Conservation (phyloP, 2,888 invertebrate genomes). For the Icerya purchasi region DNA sequence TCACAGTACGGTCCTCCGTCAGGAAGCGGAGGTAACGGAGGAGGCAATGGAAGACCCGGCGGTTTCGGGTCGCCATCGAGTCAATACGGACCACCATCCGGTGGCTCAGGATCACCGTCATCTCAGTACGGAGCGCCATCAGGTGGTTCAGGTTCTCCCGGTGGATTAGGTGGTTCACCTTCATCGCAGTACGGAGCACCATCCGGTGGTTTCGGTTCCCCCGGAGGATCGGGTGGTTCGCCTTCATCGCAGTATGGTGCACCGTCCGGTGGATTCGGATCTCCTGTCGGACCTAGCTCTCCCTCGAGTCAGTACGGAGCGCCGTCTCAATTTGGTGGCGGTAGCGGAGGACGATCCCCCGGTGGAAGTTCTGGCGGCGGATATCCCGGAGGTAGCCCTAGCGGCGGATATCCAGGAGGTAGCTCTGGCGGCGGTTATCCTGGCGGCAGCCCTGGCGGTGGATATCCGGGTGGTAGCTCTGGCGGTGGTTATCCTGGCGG, state of each 20-base stretch:
- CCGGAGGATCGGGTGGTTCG: neutral
- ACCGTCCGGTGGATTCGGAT: slow-evolving; percentile 4
- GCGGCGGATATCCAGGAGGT: neutral
- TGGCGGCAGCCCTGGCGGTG: neutral
- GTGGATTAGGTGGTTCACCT: neutral
- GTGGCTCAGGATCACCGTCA: neutral
- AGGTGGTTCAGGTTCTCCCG: slow-evolving; percentile 1
- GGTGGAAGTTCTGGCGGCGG: neutral
- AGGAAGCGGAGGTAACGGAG: neutral
- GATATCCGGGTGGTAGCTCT: neutral
- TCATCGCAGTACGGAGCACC: slow-evolving; percentile 3
- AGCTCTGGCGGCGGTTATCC: neutral
- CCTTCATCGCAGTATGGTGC: slow-evolving; percentile 7
- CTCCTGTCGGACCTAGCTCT: neutral
- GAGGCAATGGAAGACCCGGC: slow-evolving; percentile 1
- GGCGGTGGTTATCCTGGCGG: neutral
- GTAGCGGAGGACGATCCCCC: neutral
- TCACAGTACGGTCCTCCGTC: slow-evolving; percentile 2
- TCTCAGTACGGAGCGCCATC: neutral
- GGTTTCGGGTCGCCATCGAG: neutral
- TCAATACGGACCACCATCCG: neutral
- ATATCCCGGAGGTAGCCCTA: neutral
- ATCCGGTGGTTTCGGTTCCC: neutral
- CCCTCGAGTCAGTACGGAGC: slow-evolving; percentile 4
- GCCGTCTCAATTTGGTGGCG: neutral